Evolutionary conservation across 2,888 invertebrate species (phyloP).

Genomic region (Spilosoma lubricipeda): DNA sequence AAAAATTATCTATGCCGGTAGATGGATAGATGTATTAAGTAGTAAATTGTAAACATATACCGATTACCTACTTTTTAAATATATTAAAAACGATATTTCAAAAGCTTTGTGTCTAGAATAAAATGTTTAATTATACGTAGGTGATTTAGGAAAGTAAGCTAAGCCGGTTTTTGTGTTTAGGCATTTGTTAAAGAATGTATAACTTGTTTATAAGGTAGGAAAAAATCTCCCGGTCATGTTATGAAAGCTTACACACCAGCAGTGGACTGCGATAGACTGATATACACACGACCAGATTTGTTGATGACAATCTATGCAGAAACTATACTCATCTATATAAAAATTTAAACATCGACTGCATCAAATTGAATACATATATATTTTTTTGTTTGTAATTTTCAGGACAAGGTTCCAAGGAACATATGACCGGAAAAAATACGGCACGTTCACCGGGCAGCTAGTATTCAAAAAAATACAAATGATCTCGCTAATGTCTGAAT

Average conservation of each 20-base stretch:
- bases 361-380: too few species aligned
- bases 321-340: neutral
- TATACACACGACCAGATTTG: too few species aligned
- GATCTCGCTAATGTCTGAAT: neutral
- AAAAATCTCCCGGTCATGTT: neutral
- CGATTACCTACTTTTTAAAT: neutral
- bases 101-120: slow-evolving; percentile 5
- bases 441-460: too few species aligned
- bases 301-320: too few species aligned
- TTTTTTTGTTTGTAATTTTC: too few species aligned
- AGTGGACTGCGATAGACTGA: neutral
- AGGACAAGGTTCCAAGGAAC: too few species aligned
- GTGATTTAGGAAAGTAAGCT: neutral
- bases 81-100: slow-evolving; percentile 5
- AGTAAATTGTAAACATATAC: neutral
- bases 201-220: neutral
- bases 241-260: neutral
- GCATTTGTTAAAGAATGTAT: neutral
- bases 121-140: neutral
- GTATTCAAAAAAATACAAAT: neutral
- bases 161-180: neutral
- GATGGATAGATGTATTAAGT: neutral
- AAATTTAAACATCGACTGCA: too few species aligned
- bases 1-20: neutral
- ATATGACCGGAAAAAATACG: too few species aligned